Base-by-base conservation (phyloP, 1,140 invertebrate species). In the Octopus bimaculoides region DNA sequence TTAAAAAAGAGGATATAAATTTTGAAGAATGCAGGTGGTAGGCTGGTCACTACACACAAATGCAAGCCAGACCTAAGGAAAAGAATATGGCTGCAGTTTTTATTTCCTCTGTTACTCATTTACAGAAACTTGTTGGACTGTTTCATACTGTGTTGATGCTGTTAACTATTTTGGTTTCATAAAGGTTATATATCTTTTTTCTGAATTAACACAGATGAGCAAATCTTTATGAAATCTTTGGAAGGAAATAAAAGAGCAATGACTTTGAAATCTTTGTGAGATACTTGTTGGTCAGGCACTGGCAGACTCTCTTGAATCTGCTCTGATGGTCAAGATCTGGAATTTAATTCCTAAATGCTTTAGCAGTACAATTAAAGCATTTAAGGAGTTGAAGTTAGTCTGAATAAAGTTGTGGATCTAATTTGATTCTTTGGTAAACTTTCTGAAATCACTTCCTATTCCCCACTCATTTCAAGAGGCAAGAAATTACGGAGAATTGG, bases 221-320 rank as follows among this genome's bases (percentile, higher is more conserved):
- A 66, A 66, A 66, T 66, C 61, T 66, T 66, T 66, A n/a, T 1
- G 1, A 66, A 66, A 66, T 66, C 61, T 66, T 66, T 66, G n/a
- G 61, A 66, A 66, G 61, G 3, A 66, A 66, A 66, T 12, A 66
- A n/a, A 66, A 66, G 61, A 66, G 61, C 1, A 56, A 9, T 79
- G 17, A 17, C 69, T 53, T 56, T 75, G 9, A 79, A 79, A 53
- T 53, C 26, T 41, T 54, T 79, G 12, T 75, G 5, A 55, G 78
- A 41, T 6, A 79, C 26, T 52, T 41, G 69, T 66, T 79, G 78
- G 78, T 79, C 78, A 75, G 78, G 77, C 52, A 54, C 54, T 54
- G 54, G 61, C 12, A 66, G 61, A 53, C 54, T 26, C 55, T 69
- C 26, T 75, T 66, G 61, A 66, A 66, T 14, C 78, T 79, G 26